Conservation (phyloP, 2,888 invertebrate species). For the Dynastes hyllus region DNA sequence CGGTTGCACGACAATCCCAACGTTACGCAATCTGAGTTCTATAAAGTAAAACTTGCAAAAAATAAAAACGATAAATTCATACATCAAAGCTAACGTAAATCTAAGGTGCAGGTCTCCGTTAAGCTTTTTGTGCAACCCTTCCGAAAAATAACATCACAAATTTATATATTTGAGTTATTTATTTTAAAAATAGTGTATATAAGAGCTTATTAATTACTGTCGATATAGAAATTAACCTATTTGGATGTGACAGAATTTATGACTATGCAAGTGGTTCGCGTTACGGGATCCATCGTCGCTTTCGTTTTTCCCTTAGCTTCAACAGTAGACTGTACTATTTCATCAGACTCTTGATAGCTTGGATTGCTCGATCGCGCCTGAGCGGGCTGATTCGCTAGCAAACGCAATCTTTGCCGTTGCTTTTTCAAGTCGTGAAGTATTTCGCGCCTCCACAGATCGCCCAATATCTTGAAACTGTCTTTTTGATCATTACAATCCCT, state of each 20-base stretch:
- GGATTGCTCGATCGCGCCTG: not conserved
- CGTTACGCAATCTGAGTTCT: constrained; percentile 35
- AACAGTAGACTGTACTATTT: too few relatives aligned
- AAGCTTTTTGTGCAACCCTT: constrained; percentile 52
- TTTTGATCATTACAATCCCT: constrained; percentile 66
- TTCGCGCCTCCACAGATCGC: constrained; percentile 62
- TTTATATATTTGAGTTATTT: constrained; percentile 6
- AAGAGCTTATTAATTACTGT: constrained; percentile 32
- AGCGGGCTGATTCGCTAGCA: constrained; percentile 20
- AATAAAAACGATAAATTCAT: too few relatives aligned
- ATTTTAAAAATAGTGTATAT: constrained; percentile 41
- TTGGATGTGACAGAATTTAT: not conserved
- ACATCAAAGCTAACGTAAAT: constrained; percentile 1
- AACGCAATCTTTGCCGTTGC: constrained; percentile 55
- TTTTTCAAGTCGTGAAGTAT: constrained; percentile 56
- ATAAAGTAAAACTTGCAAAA: constrained; percentile 5
- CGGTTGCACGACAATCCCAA: constrained; percentile 53
- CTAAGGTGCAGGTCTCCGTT: constrained; percentile 50
- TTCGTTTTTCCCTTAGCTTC: too few relatives aligned
- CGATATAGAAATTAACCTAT: constrained; percentile 23
- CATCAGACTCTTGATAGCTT: too few relatives aligned
- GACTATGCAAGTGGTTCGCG: constrained; percentile 17
- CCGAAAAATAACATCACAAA: constrained; percentile 16
- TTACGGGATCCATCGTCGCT: too few relatives aligned
- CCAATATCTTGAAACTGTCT: constrained; percentile 61